Base-by-base conservation (phyloP, 2,113 vertebrate genomes). In the Brevimyrus niger region DNA sequence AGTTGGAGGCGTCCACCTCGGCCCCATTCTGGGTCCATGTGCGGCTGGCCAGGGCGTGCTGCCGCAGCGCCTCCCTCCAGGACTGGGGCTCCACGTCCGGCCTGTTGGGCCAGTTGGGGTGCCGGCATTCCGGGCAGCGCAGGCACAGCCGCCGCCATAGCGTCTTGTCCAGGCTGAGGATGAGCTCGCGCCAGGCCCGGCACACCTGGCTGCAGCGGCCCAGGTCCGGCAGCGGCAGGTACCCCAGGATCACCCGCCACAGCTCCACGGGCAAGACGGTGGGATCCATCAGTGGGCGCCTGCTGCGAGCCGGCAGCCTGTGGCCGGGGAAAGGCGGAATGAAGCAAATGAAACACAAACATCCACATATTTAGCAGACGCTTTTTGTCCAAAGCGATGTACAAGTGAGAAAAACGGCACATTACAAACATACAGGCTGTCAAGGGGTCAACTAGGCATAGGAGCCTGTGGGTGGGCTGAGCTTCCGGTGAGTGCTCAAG, bases 61-160 rank as follows among this genome's bases (percentile, higher is more conserved):
- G 97, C 65, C 96, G 97, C 91, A 97, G 95, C 47, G 97, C 96
- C 85, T 97, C 97, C 88, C 97, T 95, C 97, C 97, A 98, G 11
- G 96, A 97, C 0, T 76, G 92, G 0, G 97, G 97, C 90, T 98
- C 96, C 90, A 96, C 89, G 0, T 97, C 86, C 0, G 97, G 97
- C 73, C 94, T 94, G 76, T 94, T 97, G 88, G 97, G 97, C 97
- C 97, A 97, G 93, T 97, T 98, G 55, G 98, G 97, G 89, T 97
- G 97, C 0, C 96, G 92, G 93, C 96, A 97, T 91, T 97, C 95
- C 0, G 94, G 93, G 90, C 96, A 97, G 61, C 96, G 93, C 42
- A 98, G 93, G 89, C 97, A 98, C 7, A 96, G 94, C 90, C 97
- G 97, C n/a, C 96, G 95, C 97, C 97, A 98, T 88, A 97, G 96